These are phyloP conservation scores for Alloplasta piceator DNA, from an alignment of 2,888 invertebrate species.

Conservation along the genomic window DNA sequence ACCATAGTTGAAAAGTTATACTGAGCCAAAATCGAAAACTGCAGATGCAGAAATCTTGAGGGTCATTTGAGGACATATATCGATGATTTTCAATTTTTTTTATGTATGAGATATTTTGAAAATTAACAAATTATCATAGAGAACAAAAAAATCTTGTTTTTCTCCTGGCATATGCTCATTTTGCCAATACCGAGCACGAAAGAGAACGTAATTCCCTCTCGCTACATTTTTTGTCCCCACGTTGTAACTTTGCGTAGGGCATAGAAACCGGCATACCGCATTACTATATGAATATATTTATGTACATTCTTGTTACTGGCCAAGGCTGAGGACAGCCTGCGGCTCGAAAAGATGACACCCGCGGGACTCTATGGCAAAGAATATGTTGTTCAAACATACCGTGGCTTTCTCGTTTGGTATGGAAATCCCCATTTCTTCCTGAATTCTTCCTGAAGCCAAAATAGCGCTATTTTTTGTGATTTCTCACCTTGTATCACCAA, in stretches of 20 bases:
- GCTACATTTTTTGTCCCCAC: conserved; percentile 19
- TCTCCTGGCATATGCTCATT: conserved; percentile 9
- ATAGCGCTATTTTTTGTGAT: conserved; percentile 27
- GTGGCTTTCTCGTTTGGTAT: conserved; percentile 40
- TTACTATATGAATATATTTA: conserved; percentile 16
- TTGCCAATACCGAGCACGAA: conserved; percentile 54
- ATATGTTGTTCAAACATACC: not conserved
- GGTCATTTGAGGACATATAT: too few relatives aligned
- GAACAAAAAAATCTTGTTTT: too few relatives aligned
- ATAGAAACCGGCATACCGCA: conserved; percentile 43
- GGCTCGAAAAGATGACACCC: conserved; percentile 41
- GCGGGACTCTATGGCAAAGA: conserved; percentile 2
- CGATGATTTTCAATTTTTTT: too few relatives aligned
- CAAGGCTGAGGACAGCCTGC: conserved; percentile 61
- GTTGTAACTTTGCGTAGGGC: conserved; percentile 26
- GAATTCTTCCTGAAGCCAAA: not conserved
- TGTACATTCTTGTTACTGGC: conserved; percentile 37
- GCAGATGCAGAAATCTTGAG: too few relatives aligned
- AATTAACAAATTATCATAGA: not conserved
- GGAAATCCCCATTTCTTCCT: not conserved
- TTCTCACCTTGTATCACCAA: not conserved
- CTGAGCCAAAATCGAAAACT: too few relatives aligned
- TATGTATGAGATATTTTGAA: not conserved
- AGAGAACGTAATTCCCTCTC: conserved; percentile 56
- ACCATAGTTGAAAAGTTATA: too few relatives aligned